Base-by-base conservation (phyloP, 2,113 vertebrate species). In the Sylvilagus bachmani region DNA sequence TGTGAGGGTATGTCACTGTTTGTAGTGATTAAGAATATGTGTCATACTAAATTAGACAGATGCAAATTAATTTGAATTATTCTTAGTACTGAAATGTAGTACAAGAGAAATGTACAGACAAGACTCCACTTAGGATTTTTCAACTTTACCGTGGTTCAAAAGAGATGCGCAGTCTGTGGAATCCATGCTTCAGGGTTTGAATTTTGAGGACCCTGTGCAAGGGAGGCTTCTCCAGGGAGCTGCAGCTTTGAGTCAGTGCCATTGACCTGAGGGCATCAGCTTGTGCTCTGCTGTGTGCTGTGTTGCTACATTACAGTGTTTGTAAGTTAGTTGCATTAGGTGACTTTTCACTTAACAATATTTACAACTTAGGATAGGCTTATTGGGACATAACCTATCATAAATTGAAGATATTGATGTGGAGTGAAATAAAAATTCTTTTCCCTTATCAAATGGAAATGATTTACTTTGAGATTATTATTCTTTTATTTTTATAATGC, bases 361-460 rank as follows among this genome's bases (percentile, higher is more conserved):
- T 53, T 84, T 86, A 73, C 58, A 71, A 73, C 25, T 58, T 58
- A 29, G 67, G 38, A 1, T 38, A 25, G 25, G n/a, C 38, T 58
- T 61, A 21, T 10, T 38, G 49, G 25, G 29, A 84, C 9, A 44
- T 66, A 71, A 70, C n/a, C 17, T n/a, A 33, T n/a, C 17, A 33
- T 36, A 31, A 31, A 29, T n/a, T 69, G 82, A 86, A 24, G 11
- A 61, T 13, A 14, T 73, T 16, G 16, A 62, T 62, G 10, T 36
- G 55, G 61, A 66, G 44, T 71, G 14, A 88, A 94, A 80, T 49
- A 70, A 11, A 77, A 90, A 21, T 83, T n/a, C 53, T 29, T 92
- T 89, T 38, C 79, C 14, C 11, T 94, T 71, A 69, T 55, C 24
- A 91, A 85, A 55, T 44, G 64, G 5, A 70, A 70, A 17, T 33